Conservation (phyloP, 2,888 invertebrate genomes). For the Drosophila lacicola region DNA sequence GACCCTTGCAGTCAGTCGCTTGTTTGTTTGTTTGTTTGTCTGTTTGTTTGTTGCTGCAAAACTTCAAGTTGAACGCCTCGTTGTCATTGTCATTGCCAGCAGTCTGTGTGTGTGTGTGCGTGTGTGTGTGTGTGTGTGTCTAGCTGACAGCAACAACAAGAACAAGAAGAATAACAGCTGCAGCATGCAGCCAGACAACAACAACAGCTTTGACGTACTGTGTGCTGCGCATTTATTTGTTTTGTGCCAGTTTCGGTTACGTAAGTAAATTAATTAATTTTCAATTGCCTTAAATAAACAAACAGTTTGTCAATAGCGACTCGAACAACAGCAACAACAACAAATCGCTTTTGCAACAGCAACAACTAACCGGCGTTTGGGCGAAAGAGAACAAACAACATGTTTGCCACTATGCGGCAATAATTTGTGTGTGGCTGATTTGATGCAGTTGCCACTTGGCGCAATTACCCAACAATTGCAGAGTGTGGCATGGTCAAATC, state of each 20-base stretch:
- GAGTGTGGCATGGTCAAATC: neutral
- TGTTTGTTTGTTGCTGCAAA: conserved; percentile 43
- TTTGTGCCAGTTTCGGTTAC: conserved; percentile 76
- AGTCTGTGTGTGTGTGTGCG: conserved; percentile 16
- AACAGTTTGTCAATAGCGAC: conserved; percentile 57
- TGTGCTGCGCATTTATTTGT: conserved; percentile 67
- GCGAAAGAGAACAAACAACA: conserved; percentile 16
- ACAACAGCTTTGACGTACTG: conserved; percentile 7
- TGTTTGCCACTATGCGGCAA: neutral
- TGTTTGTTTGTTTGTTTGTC: conserved; percentile 10
- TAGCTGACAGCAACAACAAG: conserved; percentile 27
- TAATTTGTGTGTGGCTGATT: conserved; percentile 8
- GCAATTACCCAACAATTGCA: neutral
- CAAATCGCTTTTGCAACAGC: conserved; percentile 1
- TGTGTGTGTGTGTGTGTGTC: conserved; percentile 28
- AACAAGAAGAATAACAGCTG: conserved; percentile 21
- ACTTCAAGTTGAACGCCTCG: conserved; percentile 72
- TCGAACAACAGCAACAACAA: conserved; percentile 26
- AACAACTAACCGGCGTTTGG: neutral
- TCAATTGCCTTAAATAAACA: conserved; percentile 79
- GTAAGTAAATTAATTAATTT: conserved; percentile 80
- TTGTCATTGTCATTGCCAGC: conserved; percentile 71
- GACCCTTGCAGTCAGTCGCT: conserved; percentile 1
- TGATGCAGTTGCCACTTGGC: conserved; percentile 7
- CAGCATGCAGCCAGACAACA: conserved; percentile 1